These are phyloP conservation scores for Xestoiulus laeticollis DNA, from an alignment of 2,888 invertebrate species.

Conservation along the genomic window DNA sequence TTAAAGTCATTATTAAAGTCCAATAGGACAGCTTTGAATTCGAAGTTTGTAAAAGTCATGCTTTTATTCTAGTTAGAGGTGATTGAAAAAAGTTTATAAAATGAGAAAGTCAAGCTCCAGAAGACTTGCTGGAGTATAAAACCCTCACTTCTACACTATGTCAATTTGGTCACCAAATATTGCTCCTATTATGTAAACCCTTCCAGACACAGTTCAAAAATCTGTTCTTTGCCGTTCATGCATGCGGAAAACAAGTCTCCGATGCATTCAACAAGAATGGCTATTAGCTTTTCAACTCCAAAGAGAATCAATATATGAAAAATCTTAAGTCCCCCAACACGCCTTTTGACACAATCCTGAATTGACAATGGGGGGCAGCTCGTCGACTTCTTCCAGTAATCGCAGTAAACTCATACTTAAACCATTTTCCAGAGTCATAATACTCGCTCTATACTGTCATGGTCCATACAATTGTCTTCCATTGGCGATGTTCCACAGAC, in stretches of 20 bases:
- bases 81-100: no score
- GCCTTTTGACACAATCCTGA: conserved; percentile 23
- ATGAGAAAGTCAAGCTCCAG: no score
- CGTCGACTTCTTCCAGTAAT: not conserved
- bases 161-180: not conserved
- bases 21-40: no score
- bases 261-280: not conserved
- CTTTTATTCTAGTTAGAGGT: no score
- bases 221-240: not conserved
- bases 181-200: not conserved
- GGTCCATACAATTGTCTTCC: not conserved
- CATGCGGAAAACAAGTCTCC: conserved; percentile 1
- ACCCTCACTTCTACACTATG: not conserved
- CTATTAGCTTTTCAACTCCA: not conserved
- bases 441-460: not conserved
- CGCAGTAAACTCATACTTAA: conserved; percentile 10
- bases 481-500: conserved; percentile 8
- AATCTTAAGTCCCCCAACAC: conserved; percentile 1
- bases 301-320: conserved; percentile 22
- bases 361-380: conserved; percentile 35
- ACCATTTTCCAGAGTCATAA: not conserved
- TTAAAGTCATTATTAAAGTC: no score
- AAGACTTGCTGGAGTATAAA: not conserved
- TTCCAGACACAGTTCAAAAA: not conserved
- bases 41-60: no score